Base-by-base conservation (phyloP, 2,797 vertebrate species). In the Clangula hyemalis region DNA sequence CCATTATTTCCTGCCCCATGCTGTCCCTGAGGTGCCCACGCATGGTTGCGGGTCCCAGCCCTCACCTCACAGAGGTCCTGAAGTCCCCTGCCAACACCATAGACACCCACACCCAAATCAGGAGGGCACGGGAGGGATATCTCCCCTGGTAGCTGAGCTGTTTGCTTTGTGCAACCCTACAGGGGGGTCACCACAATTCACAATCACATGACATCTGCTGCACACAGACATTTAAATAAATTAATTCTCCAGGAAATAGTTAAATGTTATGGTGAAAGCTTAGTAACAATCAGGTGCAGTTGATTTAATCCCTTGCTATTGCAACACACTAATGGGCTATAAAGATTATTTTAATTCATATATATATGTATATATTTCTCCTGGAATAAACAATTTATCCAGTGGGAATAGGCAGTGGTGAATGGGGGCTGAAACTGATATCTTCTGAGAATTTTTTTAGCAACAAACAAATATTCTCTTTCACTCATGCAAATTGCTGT, bases 301-400 rank as follows among this genome's bases (percentile, higher is more conserved):
- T 88, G 90, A 92, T 87, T 91, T 70, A 89, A 60, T 94, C 68
- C 73, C 27, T 56, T 62, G 56, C 73, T 84, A 32, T 69, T 93
- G 45, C 78, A 94, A 22, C 45, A 94, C 16, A 53, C 53, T 95
- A 78, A 87, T 64, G 57, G 76, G 19, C 34, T 54, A 72, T 95
- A 95, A 91, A 77, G 70, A 19, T 65, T 43, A 28, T 84, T 94
- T 93, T 93, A 64, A 95, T 95, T 95, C 94, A 90, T 39, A 77
- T 75, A 18, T 88, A 87, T 43, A 2, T 41, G 2, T 51, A 20
- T 54, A 60, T 53, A 66, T 74, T 60, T 70, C 36, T 28, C 14
- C 47, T 54, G 53, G 25, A 87, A 80, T 84, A 84, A 90, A 49
- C 41, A 68, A 18, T 66, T 86, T 84, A 27, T 86, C 90, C 91